Percentiles rank a stretch among this genome's conserved stretches.
Evolutionary conservation across 2,113 vertebrate species (phyloP).

Genomic region (Pollimyrus isidori): DNA sequence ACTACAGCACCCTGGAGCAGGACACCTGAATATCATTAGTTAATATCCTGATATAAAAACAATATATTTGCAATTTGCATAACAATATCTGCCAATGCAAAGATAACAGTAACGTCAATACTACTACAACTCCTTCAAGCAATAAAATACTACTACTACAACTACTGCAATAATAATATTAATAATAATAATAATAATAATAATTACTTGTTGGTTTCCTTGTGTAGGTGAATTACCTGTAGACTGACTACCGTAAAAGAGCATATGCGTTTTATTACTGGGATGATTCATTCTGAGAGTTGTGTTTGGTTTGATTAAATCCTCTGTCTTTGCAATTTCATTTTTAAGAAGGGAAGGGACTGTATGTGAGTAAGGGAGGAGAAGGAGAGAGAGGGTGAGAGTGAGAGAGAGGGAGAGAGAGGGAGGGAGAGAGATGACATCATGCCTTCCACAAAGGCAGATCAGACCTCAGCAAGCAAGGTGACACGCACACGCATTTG

Average conservation of each 20-base stretch:
- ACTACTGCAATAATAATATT: not conserved
- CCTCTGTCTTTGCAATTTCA: conserved; percentile 54
- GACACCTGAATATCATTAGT: not conserved
- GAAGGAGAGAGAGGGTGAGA: conserved; percentile 37
- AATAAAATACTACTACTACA: not conserved
- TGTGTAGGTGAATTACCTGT: not conserved
- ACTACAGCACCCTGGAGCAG: not conserved
- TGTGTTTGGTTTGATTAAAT: conserved; percentile 55
- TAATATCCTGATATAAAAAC: not conserved
- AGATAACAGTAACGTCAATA: not conserved
- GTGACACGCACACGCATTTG: conserved; percentile 7
- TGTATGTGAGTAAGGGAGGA: conserved; percentile 22
- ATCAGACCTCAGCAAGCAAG: conserved; percentile 17
- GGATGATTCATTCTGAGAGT: conserved; percentile 60
- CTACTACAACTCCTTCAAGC: not conserved
- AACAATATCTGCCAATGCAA: not conserved
- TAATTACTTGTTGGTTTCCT: not conserved
- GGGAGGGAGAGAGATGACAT: conserved; percentile 49
- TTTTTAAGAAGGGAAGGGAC: conserved; percentile 41
- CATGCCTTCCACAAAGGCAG: conserved; percentile 46
- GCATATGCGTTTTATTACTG: conserved; percentile 47
- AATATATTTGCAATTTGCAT: not conserved
- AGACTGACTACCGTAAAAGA: conserved; percentile 1
- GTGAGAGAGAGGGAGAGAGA: conserved; percentile 18
- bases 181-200: not conserved